Conservation (phyloP, 2,113 vertebrate genomes). For the Bufo gargarizans region DNA sequence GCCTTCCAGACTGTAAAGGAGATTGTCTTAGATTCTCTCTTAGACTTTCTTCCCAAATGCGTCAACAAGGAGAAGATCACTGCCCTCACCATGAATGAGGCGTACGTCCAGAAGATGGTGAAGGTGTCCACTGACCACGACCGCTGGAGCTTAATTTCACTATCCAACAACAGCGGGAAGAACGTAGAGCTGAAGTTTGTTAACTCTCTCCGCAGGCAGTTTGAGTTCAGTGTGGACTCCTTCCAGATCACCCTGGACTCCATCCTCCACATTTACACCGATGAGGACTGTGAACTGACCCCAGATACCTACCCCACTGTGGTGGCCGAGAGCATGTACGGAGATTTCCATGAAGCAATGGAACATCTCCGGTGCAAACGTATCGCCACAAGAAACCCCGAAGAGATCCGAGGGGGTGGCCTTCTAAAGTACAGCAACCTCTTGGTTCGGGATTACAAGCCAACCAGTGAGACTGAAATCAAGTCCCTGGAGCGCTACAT, state of each 20-base stretch:
- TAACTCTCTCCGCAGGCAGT: constrained; percentile 85
- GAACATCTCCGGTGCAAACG: constrained; percentile 86
- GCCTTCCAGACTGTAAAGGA: constrained; percentile 95
- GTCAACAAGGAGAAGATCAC: constrained; percentile 95
- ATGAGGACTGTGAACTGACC: constrained; percentile 68
- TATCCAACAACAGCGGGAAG: constrained; percentile 95
- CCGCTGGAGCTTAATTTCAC: constrained; percentile 95
- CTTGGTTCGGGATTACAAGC: constrained; percentile 90
- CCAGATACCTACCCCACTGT: constrained; percentile 72
- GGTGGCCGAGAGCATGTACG: constrained; percentile 94
- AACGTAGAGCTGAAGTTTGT: constrained; percentile 97
- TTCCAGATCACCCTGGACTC: constrained; percentile 93
- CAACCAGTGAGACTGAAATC: constrained; percentile 86
- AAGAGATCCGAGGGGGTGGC: constrained; percentile 94
- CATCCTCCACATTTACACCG: constrained; percentile 81
- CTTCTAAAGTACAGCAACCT: constrained; percentile 96
- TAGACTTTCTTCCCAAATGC: constrained; percentile 88
- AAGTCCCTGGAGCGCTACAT: constrained; percentile 95
- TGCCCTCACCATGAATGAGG: constrained; percentile 89
- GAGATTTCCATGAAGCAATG: constrained; percentile 91
- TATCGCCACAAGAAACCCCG: constrained; percentile 91
- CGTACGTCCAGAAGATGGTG: constrained; percentile 97
- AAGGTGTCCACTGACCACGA: constrained; percentile 90
- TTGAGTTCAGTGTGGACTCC: constrained; percentile 97
- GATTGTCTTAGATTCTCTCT: constrained; percentile 84